A percentile compares a stretch with the other conserved stretches of the same genome.
phyloP scores from a whole-genome alignment of 2,888 invertebrate species.

The Brachycybe producta region DNA sequence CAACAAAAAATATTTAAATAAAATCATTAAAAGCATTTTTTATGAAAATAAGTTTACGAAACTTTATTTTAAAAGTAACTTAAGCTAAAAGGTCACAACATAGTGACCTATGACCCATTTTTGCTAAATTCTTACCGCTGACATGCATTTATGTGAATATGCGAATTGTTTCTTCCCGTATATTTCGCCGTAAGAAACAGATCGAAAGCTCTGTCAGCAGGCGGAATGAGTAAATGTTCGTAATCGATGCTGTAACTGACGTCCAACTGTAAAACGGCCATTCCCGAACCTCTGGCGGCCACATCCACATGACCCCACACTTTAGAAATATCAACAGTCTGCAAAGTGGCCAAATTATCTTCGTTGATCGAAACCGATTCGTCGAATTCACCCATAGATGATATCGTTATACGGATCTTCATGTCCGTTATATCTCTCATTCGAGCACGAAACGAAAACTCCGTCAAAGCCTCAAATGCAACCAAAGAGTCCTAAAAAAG shows the following conservation, averaged over 20 bases:
- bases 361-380: constrained; percentile 27
- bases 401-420: constrained; percentile 31
- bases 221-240: constrained; percentile 29
- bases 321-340: constrained; percentile 31
- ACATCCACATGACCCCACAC: constrained; percentile 43
- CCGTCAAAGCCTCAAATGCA: constrained; percentile 41
- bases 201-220: constrained; percentile 36
- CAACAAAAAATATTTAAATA: constrained; percentile 6
- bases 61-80: too few relatives aligned
- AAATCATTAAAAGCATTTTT: background rate
- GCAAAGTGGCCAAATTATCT: constrained; percentile 25
- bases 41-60: background rate
- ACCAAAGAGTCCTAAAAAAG: constrained; percentile 38
- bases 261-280: constrained; percentile 42
- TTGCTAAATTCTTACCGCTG: constrained; percentile 14
- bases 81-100: too few relatives aligned
- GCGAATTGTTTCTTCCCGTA: constrained; percentile 34
- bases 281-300: constrained; percentile 40
- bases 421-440: constrained; percentile 36
- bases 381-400: constrained; percentile 26
- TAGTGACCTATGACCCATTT: background rate
- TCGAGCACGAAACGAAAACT: constrained; percentile 36
- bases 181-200: constrained; percentile 35
- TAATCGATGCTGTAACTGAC: constrained; percentile 37
- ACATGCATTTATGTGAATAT: constrained; percentile 33